Evolutionary conservation across 2,888 invertebrate species (phyloP).

Genomic region (Nomada hirtipes): DNA sequence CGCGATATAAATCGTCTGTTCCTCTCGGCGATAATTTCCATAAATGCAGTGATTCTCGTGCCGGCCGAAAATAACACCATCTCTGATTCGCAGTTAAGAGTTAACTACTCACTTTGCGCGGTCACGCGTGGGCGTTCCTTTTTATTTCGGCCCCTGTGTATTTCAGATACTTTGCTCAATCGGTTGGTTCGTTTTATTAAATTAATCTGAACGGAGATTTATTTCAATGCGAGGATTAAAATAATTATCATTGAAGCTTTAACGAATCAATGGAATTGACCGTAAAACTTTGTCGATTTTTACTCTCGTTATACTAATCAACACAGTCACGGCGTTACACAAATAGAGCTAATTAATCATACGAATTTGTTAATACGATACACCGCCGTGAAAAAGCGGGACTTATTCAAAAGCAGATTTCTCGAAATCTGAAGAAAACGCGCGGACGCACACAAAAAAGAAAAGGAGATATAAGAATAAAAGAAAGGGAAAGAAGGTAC

Average conservation of each 20-base stretch:
- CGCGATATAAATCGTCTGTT: conserved; percentile 38
- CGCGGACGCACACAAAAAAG: background rate
- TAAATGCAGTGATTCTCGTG: conserved; percentile 34
- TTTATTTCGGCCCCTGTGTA: background rate
- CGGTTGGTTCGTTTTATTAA: too few relatives aligned
- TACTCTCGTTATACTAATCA: too few relatives aligned
- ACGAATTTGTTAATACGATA: too few relatives aligned
- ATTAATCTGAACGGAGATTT: too few relatives aligned
- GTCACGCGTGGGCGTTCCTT: background rate
- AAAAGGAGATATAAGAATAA: background rate
- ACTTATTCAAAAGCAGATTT: background rate
- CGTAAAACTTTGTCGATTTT: too few relatives aligned
- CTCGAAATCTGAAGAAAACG: background rate
- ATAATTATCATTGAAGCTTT: too few relatives aligned
- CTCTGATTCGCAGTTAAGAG: conserved; percentile 18
- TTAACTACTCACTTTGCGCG: conserved; percentile 33
- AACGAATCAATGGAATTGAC: too few relatives aligned
- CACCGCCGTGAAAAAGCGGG: too few relatives aligned
- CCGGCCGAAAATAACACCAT: conserved; percentile 5
- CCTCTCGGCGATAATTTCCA: conserved; percentile 44
- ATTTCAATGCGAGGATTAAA: too few relatives aligned
- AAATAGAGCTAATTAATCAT: too few relatives aligned
- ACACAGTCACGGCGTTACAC: too few relatives aligned
- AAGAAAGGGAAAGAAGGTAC: background rate
- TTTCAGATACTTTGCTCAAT: background rate